Conservation (phyloP, 2,888 invertebrate species). For the Scaptomyza polygonia region DNA sequence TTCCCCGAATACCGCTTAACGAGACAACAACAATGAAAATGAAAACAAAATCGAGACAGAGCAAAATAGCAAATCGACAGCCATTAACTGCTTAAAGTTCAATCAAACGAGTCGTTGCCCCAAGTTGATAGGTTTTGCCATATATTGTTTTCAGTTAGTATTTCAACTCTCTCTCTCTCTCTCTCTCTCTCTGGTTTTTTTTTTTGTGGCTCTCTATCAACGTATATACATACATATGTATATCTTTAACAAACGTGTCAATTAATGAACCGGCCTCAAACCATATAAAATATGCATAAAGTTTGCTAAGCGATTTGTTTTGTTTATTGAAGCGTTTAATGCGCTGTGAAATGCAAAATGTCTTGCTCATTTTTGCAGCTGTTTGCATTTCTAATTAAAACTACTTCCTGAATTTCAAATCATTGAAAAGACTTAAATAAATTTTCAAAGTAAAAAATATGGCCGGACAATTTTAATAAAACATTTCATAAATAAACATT, state of each 20-base stretch:
- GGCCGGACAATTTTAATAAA: neutral
- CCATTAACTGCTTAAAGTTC: conserved; percentile 5
- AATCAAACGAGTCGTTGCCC: conserved; percentile 39
- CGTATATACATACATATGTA: neutral
- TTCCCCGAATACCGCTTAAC: conserved; percentile 40
- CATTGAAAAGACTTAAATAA: neutral
- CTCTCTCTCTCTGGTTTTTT: neutral
- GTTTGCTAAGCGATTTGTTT: conserved; percentile 54
- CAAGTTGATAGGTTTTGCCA: conserved; percentile 28
- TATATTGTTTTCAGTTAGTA: conserved; percentile 7
- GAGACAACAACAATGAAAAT: neutral
- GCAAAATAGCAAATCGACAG: neutral
- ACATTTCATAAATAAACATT: neutral
- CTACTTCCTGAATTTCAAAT: neutral
- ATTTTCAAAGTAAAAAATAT: neutral
- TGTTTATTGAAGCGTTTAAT: conserved; percentile 44
- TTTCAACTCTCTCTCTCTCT: conserved; percentile 2
- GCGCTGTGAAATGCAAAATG: conserved; percentile 1
- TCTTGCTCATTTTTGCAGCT: conserved; percentile 2
- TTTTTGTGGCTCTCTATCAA: neutral
- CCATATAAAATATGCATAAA: conserved; percentile 60
- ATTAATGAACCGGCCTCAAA: conserved; percentile 59
- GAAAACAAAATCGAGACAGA: neutral
- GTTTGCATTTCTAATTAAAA: neutral
- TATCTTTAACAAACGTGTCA: conserved; percentile 55